Evolutionary conservation across 1,140 invertebrate species (phyloP).

Genomic region (Charaxes varanes): DNA sequence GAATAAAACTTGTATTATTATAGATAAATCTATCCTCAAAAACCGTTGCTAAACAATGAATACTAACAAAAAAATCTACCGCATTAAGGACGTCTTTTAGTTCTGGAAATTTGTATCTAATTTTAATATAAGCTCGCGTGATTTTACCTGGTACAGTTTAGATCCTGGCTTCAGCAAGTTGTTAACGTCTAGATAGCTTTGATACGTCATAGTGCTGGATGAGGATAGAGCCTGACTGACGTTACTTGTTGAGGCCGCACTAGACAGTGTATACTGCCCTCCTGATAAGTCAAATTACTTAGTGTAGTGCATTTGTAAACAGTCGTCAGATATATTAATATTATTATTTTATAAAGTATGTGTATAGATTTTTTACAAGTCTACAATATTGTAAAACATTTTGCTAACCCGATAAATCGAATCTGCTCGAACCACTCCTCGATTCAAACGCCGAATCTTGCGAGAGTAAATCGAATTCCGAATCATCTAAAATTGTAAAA

Average conservation of each 20-base stretch:
- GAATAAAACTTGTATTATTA: too few species aligned
- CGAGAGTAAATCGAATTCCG: constrained; percentile 37
- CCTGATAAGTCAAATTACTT: constrained; percentile 5
- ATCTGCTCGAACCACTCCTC: constrained; percentile 44
- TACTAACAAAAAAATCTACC: too few species aligned
- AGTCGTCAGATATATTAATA: too few species aligned
- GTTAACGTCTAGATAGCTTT: constrained; percentile 35
- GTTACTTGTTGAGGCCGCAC: constrained; percentile 39
- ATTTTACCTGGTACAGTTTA: constrained; percentile 49
- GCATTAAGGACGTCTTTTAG: too few species aligned
- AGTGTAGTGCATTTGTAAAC: too few species aligned
- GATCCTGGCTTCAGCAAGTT: constrained; percentile 52
- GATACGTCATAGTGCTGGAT: constrained; percentile 39
- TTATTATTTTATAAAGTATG: neutral
- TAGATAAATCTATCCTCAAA: too few species aligned
- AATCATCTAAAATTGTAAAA: constrained; percentile 28
- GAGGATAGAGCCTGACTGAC: constrained; percentile 48
- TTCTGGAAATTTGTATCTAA: constrained; percentile 2
- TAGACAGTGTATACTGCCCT: constrained; percentile 16
- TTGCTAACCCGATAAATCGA: constrained; percentile 28
- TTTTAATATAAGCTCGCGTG: neutral
- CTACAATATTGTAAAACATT: neutral
- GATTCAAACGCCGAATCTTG: constrained; percentile 43
- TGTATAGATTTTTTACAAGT: constrained; percentile 1
- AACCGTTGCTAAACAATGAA: too few species aligned